Evolutionary conservation across 2,113 vertebrate genomes (phyloP).

Genomic region (Chaetops frenatus): DNA sequence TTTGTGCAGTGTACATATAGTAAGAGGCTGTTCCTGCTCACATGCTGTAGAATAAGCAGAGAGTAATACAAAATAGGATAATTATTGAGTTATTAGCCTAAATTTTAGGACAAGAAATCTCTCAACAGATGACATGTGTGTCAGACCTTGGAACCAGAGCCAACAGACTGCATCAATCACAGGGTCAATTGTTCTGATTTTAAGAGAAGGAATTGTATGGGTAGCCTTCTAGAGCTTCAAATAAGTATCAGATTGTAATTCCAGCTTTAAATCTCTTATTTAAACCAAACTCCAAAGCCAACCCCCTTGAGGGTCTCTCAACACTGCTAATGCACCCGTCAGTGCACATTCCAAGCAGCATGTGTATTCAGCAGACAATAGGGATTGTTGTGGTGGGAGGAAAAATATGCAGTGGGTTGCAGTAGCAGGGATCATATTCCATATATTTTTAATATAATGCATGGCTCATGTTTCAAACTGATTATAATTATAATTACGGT

Average conservation of each 20-base stretch:
- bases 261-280: background rate
- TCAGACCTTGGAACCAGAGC: background rate
- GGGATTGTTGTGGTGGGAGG: conserved; percentile 33
- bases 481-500: conserved; percentile 54
- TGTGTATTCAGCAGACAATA: conserved; percentile 7
- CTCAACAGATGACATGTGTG: background rate
- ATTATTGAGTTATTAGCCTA: background rate
- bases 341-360: background rate
- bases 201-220: background rate
- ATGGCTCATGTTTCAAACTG: conserved; percentile 44
- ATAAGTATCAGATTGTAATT: background rate
- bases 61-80: background rate
- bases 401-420: conserved; percentile 22
- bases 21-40: background rate
- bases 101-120: background rate
- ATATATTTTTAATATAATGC: conserved; percentile 61
- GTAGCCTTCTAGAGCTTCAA: background rate
- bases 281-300: background rate
- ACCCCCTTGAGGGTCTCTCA: background rate
- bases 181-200: background rate
- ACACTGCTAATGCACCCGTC: background rate
- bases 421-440: conserved; percentile 57
- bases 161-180: background rate
- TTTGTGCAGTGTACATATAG: background rate
- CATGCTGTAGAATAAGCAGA: background rate